A percentile compares a stretch with the other conserved stretches of the same genome.
Evolutionary conservation across 2,113 vertebrate species (phyloP).

Genomic region (Hiodon alosoides): DNA sequence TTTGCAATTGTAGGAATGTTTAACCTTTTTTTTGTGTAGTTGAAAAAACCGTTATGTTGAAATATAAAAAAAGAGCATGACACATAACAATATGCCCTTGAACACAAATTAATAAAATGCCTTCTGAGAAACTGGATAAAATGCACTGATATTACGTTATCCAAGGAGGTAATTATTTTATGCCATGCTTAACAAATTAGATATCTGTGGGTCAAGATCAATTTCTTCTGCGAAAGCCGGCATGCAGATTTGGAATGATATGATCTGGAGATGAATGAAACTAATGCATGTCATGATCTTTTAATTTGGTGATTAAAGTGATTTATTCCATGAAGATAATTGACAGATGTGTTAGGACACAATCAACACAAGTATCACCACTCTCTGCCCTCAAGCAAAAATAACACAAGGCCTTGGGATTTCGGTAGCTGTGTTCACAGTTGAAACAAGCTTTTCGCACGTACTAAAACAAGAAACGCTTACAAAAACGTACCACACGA

Average conservation of each 20-base stretch:
- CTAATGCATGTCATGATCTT: slow-evolving; percentile 46
- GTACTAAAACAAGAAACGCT: slow-evolving; percentile 32
- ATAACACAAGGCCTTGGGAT: slow-evolving; percentile 6
- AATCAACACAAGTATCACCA: slow-evolving; percentile 31
- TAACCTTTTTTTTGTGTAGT: background rate
- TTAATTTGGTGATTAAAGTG: slow-evolving; percentile 38
- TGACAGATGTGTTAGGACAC: slow-evolving; percentile 34
- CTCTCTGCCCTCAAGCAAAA: slow-evolving; percentile 26
- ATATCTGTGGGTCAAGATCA: slow-evolving; percentile 42
- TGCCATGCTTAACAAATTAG: slow-evolving; percentile 42
- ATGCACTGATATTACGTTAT: slow-evolving; percentile 40
- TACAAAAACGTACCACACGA: slow-evolving; percentile 54
- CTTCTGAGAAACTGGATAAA: slow-evolving; percentile 37
- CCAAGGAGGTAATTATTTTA: slow-evolving; percentile 39
- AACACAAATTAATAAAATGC: slow-evolving; percentile 37
- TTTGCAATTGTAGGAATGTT: background rate
- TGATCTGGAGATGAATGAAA: slow-evolving; percentile 40
- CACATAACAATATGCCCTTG: slow-evolving; percentile 38
- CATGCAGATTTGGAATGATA: slow-evolving; percentile 38
- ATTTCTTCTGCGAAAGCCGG: slow-evolving; percentile 35
- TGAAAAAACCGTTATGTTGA: background rate
- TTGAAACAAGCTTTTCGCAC: slow-evolving; percentile 21
- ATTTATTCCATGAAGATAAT: slow-evolving; percentile 36
- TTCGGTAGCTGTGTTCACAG: background rate
- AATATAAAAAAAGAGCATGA: slow-evolving; percentile 14